Conservation (phyloP, 2,113 vertebrate genomes). For the Lophius piscatorius region DNA sequence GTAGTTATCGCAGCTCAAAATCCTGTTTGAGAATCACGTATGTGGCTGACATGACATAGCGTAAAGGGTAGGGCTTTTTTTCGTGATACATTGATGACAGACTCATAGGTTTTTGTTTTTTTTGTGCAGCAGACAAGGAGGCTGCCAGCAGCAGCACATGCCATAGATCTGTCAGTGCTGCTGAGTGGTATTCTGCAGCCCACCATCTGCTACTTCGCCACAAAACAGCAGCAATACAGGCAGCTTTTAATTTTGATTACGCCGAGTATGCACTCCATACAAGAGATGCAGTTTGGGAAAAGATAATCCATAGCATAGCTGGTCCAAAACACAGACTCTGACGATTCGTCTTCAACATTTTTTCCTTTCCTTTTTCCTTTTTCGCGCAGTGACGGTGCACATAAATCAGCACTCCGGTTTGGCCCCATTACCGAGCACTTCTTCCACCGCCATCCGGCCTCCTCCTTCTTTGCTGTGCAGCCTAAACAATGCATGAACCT, state of each 20-base stretch:
- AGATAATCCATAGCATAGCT: too few relatives aligned
- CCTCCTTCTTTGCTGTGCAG: constrained; percentile 41
- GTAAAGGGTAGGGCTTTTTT: too few relatives aligned
- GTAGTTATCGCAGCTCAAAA: constrained; percentile 5
- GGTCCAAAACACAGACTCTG: too few relatives aligned
- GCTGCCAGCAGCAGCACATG: constrained; percentile 26
- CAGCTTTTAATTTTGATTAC: too few relatives aligned
- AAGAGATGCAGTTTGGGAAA: too few relatives aligned
- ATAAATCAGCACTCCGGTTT: constrained; percentile 67
- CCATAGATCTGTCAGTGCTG: constrained; percentile 18
- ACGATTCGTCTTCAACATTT: too few relatives aligned
- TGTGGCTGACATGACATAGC: too few relatives aligned
- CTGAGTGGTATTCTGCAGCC: constrained; percentile 7
- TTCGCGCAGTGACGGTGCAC: constrained; percentile 54
- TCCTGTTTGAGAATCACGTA: too few relatives aligned
- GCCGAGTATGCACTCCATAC: too few relatives aligned
- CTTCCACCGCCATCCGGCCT: constrained; percentile 49
- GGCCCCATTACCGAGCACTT: constrained; percentile 68
- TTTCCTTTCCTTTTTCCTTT: constrained; percentile 26
- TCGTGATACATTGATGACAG: too few relatives aligned
- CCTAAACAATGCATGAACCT: constrained; percentile 80
- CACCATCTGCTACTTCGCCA: constrained; percentile 26
- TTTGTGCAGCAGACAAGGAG: too few relatives aligned
- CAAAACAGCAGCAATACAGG: constrained; percentile 14
- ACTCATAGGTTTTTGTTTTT: too few relatives aligned